Evolutionary conservation across 2,797 vertebrate species (phyloP).

Genomic region (Sebastes taczanowskii): DNA sequence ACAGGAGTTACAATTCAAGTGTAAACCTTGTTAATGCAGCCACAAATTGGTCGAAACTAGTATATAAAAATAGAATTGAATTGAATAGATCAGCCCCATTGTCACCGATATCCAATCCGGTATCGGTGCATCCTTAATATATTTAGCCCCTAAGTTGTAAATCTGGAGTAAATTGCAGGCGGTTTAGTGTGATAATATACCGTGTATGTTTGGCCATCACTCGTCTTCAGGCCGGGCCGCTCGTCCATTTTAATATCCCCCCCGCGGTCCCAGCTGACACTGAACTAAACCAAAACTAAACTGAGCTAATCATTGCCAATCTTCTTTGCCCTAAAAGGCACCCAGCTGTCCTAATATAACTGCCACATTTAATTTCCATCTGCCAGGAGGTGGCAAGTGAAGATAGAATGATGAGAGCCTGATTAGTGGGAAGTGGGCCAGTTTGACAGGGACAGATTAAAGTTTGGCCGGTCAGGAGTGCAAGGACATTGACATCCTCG

Average conservation of each 20-base stretch:
- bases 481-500: slow-evolving; percentile 22
- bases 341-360: slow-evolving; percentile 55
- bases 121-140: too few relatives aligned
- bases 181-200: not conserved
- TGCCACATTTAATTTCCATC: slow-evolving; percentile 67
- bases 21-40: too few relatives aligned
- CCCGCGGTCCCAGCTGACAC: slow-evolving; percentile 26
- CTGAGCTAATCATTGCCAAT: slow-evolving; percentile 61
- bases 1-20: too few relatives aligned
- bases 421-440: slow-evolving; percentile 52
- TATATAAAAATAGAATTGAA: too few relatives aligned
- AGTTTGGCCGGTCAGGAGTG: slow-evolving; percentile 38
- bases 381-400: slow-evolving; percentile 53
- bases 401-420: slow-evolving; percentile 48
- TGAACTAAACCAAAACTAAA: slow-evolving; percentile 57
- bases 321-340: slow-evolving; percentile 51
- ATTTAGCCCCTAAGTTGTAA: too few relatives aligned
- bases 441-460: slow-evolving; percentile 51
- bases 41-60: too few relatives aligned
- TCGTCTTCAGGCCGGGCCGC: slow-evolving; percentile 10
- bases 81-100: too few relatives aligned
- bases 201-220: slow-evolving; percentile 7
- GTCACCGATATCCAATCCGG: too few relatives aligned
- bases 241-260: slow-evolving; percentile 26
- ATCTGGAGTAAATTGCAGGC: not conserved